Conservation (phyloP, 2,797 vertebrate species). For the Bryconaethiops microstoma region DNA sequence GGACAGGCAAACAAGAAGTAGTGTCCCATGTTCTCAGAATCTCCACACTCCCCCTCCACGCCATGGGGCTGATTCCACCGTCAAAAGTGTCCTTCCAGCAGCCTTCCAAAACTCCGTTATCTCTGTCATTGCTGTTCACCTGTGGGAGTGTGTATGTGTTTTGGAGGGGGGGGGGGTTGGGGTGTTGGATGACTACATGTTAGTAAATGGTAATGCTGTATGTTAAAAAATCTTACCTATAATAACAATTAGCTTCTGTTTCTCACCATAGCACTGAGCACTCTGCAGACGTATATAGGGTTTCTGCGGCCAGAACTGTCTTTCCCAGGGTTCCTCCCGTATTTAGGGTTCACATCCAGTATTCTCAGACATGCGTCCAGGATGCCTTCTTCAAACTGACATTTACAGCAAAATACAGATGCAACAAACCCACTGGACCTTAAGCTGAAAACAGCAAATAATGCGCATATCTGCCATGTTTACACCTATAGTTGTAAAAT, state of each 20-base stretch:
- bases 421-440: not conserved
- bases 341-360: conserved; percentile 90
- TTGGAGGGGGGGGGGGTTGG: not conserved
- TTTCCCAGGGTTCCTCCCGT: conserved; percentile 74
- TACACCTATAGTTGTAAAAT: no score
- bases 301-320: conserved; percentile 88
- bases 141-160: conserved; percentile 56
- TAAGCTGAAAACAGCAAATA: no score
- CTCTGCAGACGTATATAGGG: conserved; percentile 87
- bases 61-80: conserved; percentile 86
- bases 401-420: conserved; percentile 11
- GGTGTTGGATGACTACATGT: not conserved
- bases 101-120: conserved; percentile 86
- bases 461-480: no score
- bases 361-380: conserved; percentile 85
- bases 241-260: not conserved
- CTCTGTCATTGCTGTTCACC: conserved; percentile 92
- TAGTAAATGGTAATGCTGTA: no score
- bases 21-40: conserved; percentile 86
- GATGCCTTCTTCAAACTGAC: conserved; percentile 89
- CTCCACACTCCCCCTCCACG: conserved; percentile 90
- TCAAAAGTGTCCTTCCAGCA: conserved; percentile 82
- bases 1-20: conserved; percentile 83
- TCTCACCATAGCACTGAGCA: conserved; percentile 93
- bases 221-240: not conserved